Percentiles rank a stretch among this genome's conserved stretches.
phyloP scores from a whole-genome alignment of 2,888 invertebrate genomes.

The Stenichneumon culpator region DNA sequence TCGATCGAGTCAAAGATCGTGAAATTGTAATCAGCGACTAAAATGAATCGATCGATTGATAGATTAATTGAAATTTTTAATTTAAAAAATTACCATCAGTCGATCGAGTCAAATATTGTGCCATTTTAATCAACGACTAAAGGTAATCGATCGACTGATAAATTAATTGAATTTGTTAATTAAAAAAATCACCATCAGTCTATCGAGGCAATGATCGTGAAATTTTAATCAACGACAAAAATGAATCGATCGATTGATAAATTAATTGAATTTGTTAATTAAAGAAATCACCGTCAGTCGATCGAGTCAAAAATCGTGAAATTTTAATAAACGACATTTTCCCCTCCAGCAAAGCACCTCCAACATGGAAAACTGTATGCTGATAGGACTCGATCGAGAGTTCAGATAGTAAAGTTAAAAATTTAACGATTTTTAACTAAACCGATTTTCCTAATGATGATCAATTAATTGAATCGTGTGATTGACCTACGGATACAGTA shows the following conservation, averaged over 20 bases:
- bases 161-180: no score
- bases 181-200: no score
- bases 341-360: neutral
- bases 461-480: slow-evolving; percentile 4
- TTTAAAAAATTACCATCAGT: no score
- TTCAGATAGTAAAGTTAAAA: neutral
- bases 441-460: neutral
- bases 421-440: neutral
- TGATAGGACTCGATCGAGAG: neutral
- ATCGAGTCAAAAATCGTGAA: no score
- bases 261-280: no score
- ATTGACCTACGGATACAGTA: slow-evolving; percentile 24
- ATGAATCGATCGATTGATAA: slow-evolving; percentile 11
- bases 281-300: no score
- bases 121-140: no score
- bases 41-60: no score
- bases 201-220: no score
- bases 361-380: neutral
- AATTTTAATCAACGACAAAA: neutral
- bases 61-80: no score
- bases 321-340: neutral
- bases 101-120: no score
- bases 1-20: neutral
- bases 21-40: no score
- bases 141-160: slow-evolving; percentile 9